These are phyloP conservation scores for Bos taurus DNA, from an alignment of 2,113 vertebrate genomes.

Conservation along the genomic window DNA sequence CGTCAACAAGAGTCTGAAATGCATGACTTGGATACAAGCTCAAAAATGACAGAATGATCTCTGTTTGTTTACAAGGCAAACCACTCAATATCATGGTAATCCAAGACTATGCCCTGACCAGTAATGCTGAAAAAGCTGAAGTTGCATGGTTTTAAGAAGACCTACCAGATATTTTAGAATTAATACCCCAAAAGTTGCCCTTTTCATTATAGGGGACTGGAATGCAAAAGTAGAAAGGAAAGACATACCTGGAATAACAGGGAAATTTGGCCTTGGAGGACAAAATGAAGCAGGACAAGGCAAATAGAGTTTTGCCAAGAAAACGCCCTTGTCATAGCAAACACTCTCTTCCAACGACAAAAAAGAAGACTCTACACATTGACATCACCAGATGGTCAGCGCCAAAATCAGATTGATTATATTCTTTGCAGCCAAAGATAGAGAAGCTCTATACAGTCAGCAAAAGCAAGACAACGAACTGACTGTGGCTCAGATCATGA, in stretches of 20 bases:
- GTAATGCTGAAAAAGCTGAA: background rate
- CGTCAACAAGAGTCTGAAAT: background rate
- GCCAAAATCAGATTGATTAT: background rate
- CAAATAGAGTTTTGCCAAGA: background rate
- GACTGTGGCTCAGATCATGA: background rate
- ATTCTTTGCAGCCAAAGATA: background rate
- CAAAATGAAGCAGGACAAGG: background rate
- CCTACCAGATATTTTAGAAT: background rate
- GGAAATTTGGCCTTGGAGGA: background rate
- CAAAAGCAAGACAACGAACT: background rate
- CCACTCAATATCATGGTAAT: background rate
- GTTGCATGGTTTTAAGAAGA: background rate
- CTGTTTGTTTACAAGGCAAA: background rate
- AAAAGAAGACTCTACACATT: background rate
- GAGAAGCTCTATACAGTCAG: background rate
- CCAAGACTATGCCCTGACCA: background rate
- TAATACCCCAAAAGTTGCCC: background rate
- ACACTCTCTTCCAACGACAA: background rate
- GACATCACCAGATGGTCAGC: background rate
- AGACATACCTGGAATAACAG: background rate
- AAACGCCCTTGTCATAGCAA: background rate
- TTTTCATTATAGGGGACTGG: background rate
- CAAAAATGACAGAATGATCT: background rate
- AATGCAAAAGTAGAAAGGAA: background rate
- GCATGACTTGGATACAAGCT: background rate